Conservation (phyloP, 2,888 invertebrate genomes). For the Cephus sareptanus region DNA sequence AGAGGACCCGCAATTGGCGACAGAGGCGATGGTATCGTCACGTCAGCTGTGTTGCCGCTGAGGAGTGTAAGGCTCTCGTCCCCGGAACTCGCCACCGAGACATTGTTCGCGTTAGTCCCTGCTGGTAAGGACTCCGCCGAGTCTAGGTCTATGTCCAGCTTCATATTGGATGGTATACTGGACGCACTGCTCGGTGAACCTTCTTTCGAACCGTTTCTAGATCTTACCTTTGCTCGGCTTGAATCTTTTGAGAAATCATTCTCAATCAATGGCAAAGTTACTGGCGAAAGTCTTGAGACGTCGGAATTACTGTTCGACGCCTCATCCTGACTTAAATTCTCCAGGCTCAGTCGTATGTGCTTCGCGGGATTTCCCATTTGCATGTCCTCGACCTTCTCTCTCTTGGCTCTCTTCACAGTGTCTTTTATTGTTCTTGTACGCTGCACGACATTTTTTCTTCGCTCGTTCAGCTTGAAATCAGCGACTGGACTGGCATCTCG, state of each 20-base stretch:
- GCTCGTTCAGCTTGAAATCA: conserved; percentile 56
- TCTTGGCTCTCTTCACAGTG: conserved; percentile 32
- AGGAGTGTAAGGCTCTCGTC: conserved; percentile 59
- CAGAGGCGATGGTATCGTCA: conserved; percentile 57
- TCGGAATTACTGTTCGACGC: conserved; percentile 58
- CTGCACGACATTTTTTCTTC: conserved; percentile 46
- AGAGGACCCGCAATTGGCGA: conserved; percentile 59
- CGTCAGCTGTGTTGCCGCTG: conserved; percentile 51
- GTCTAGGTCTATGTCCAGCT: conserved; percentile 57
- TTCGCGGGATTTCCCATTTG: conserved; percentile 39
- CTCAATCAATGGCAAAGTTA: conserved; percentile 41
- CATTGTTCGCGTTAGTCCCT: conserved; percentile 51
- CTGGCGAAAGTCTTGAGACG: conserved; percentile 51
- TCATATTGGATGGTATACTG: conserved; percentile 54
- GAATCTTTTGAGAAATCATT: conserved; percentile 46
- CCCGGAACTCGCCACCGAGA: conserved; percentile 54
- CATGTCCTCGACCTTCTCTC: conserved; percentile 38
- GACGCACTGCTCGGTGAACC: conserved; percentile 55
- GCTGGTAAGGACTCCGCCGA: conserved; percentile 49
- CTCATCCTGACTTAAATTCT: conserved; percentile 59
- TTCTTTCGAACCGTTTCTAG: conserved; percentile 56
- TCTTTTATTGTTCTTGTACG: conserved; percentile 41
- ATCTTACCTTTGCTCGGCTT: conserved; percentile 35
- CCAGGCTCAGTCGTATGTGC: conserved; percentile 49
- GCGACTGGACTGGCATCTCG: conserved; percentile 67